A percentile compares a stretch with the other conserved stretches of the same genome.
Evolutionary conservation across 2,888 invertebrate species (phyloP).

Genomic region (Chrysomela aeneicollis): DNA sequence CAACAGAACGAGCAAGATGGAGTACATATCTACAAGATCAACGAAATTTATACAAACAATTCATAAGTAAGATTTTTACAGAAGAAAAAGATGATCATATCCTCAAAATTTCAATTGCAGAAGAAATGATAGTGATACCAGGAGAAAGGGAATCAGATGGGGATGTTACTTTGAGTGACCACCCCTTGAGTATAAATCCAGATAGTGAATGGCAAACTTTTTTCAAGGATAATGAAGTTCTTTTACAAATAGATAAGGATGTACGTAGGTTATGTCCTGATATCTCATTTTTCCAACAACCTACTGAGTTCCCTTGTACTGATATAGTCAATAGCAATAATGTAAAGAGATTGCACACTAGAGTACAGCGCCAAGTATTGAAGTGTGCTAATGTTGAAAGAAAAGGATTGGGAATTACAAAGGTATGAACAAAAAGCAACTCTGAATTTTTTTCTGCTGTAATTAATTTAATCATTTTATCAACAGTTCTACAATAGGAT

Average conservation of each 20-base stretch:
- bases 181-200: constrained; percentile 95
- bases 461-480: constrained; percentile 28
- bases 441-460: constrained; percentile 29
- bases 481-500: constrained; percentile 36
- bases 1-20: constrained; percentile 74
- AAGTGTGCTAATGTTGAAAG: constrained; percentile 88
- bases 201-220: constrained; percentile 95
- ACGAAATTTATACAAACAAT: constrained; percentile 80
- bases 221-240: constrained; percentile 97
- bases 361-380: constrained; percentile 87
- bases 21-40: constrained; percentile 74
- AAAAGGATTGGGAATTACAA: constrained; percentile 87
- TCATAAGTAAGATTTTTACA: constrained; percentile 68
- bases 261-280: constrained; percentile 94
- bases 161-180: constrained; percentile 73
- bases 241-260: constrained; percentile 97
- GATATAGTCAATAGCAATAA: constrained; percentile 82
- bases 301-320: constrained; percentile 89
- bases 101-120: constrained; percentile 61
- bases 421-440: constrained; percentile 66
- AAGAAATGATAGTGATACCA: constrained; percentile 88
- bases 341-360: constrained; percentile 83
- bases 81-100: not conserved
- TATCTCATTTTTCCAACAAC: constrained; percentile 96
- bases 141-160: constrained; percentile 69